Base-by-base conservation (phyloP, 1,140 invertebrate genomes). In the Polypedilum vanderplanki region DNA sequence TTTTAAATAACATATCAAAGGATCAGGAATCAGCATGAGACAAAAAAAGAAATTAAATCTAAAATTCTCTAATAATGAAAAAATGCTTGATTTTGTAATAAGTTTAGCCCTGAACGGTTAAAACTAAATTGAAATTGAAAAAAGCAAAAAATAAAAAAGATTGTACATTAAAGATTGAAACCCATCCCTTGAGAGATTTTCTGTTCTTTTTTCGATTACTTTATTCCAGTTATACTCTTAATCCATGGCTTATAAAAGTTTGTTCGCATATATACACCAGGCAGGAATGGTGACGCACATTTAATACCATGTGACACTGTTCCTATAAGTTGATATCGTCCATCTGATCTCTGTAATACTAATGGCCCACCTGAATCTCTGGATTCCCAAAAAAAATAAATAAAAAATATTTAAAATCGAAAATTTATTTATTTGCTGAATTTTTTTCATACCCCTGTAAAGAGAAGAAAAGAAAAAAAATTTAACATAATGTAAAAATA, bases 271-370 rank as follows among this genome's bases (percentile, higher is more conserved):
- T 97, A 97, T 1, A 96, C 94, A 40, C 94, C 93, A 0, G 93
- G 93, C 74, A 96, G 82, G 80, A 93, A 95, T 0, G 94, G 93
- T 40, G 93, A 91, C 0, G 94, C 96, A 80, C 96, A 98, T 79
- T 94, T 95, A 77, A 96, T 97, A 12, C 96, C 96, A 83, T 98
- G 96, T 5, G 95, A 97, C 0, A 98, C 95, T 0, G 96, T 96
- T 10, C 96, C 96, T 1, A 93, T 93, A 4, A 98, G 84, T 75
- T 94, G 89, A 90, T 95, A 98, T 75, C 90, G 87, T 15, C 93
- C 94, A 78, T 96, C 92, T 0, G 88, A 85, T 75, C 92, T 84
- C 80, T 93, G 91, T 20, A 96, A 85, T 40, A 96, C 92, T 75
- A 98, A 81, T 0, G 96, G 96, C 40, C 95, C 95, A 7, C 96